These are phyloP conservation scores for Trypoxylus dichotomus DNA, from an alignment of 1,140 invertebrate genomes.

Conservation along the genomic window DNA sequence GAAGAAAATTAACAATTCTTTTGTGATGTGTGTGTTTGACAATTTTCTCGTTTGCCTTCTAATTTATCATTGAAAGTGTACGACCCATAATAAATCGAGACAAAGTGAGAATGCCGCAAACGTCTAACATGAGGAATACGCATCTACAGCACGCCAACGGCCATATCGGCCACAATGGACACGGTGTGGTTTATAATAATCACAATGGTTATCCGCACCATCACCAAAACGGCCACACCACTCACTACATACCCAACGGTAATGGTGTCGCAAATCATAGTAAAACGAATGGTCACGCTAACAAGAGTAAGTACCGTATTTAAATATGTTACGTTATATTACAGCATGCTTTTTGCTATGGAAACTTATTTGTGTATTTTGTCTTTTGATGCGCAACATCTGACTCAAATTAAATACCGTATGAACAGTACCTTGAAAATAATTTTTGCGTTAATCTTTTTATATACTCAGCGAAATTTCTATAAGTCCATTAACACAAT, in stretches of 20 bases:
- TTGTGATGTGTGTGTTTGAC: background rate
- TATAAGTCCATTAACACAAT: too few species aligned
- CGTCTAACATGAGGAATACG: background rate
- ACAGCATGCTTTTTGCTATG: too few species aligned
- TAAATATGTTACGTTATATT: background rate
- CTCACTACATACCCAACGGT: background rate
- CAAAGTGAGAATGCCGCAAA: background rate
- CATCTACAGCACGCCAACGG: background rate
- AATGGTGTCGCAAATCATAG: slow-evolving; percentile 10
- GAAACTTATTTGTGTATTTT: too few species aligned
- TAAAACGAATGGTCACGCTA: slow-evolving; percentile 4
- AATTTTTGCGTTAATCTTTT: too few species aligned
- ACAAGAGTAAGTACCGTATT: background rate
- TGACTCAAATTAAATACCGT: too few species aligned
- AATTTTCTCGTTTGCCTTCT: background rate
- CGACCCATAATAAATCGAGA: background rate
- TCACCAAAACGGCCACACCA: background rate
- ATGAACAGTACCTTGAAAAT: too few species aligned
- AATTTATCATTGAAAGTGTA: background rate
- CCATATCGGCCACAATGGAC: background rate
- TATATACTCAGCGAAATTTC: background rate
- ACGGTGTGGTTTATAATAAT: slow-evolving; percentile 6
- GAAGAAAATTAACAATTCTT: background rate
- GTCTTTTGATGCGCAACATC: too few species aligned
- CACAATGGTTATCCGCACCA: slow-evolving; percentile 7